These are phyloP conservation scores for Caenorhabditis afra DNA, from an alignment of 2,888 invertebrate genomes.

Conservation along the genomic window DNA sequence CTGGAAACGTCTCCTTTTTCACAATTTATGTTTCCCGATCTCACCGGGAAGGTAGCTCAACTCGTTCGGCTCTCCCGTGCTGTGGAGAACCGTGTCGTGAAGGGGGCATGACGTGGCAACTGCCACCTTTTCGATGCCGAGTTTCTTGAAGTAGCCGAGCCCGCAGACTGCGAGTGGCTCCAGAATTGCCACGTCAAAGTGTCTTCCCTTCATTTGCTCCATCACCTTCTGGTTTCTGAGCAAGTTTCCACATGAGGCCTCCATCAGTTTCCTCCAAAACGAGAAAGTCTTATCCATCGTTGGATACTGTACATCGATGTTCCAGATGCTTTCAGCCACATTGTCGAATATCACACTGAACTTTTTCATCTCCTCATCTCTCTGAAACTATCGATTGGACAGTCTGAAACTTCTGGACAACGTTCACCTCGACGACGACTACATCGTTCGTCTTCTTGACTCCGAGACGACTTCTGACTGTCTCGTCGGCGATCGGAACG, in stretches of 20 bases:
- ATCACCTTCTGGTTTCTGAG: neutral
- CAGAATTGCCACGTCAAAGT: constrained; percentile 38
- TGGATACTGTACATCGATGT: too few species aligned
- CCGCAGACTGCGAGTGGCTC: constrained; percentile 40
- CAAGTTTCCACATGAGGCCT: too few species aligned
- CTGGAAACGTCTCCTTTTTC: too few species aligned
- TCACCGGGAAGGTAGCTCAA: constrained; percentile 37
- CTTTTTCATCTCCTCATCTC: too few species aligned
- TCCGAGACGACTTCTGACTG: constrained; percentile 4
- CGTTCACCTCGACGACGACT: constrained; percentile 21
- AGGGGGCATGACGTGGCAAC: constrained; percentile 17
- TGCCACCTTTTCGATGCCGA: constrained; percentile 30
- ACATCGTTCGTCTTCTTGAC: constrained; percentile 40
- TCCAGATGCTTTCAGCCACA: too few species aligned
- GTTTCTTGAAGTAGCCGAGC: constrained; percentile 16
- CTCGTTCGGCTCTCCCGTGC: constrained; percentile 32
- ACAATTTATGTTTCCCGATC: constrained; percentile 5
- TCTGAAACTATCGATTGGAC: too few species aligned
- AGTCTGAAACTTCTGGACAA: too few species aligned
- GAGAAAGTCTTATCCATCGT: too few species aligned
- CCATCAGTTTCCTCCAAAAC: too few species aligned
- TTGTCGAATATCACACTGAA: too few species aligned
- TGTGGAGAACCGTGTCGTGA: constrained; percentile 14
- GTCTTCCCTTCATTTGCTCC: constrained; percentile 16
- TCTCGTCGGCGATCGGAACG: constrained; percentile 31